These are phyloP conservation scores for Chorisops tibialis DNA, from an alignment of 2,888 invertebrate species.

Conservation along the genomic window DNA sequence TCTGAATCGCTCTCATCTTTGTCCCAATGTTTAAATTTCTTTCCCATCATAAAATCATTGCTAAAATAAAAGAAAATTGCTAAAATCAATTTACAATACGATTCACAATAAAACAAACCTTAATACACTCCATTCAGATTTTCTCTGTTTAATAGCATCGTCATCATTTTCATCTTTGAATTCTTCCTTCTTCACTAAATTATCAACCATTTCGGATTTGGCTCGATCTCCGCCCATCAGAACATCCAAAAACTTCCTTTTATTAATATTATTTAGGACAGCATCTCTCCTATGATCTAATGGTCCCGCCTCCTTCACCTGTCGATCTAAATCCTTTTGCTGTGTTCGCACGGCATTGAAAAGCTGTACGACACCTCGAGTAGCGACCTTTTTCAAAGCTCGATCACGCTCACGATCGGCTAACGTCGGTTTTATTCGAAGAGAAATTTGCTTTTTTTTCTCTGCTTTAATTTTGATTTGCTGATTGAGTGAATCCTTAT, in stretches of 20 bases:
- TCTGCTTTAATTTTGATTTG: constrained; percentile 53
- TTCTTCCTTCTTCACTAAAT: constrained; percentile 54
- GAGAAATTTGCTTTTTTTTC: constrained; percentile 53
- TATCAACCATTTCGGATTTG: constrained; percentile 55
- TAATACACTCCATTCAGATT: constrained; percentile 62
- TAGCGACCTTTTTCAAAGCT: constrained; percentile 76
- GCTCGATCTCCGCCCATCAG: constrained; percentile 65
- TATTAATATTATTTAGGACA: constrained; percentile 66
- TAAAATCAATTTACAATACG: background rate
- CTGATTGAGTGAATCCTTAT: constrained; percentile 38
- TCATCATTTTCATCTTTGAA: constrained; percentile 48
- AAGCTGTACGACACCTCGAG: constrained; percentile 87
- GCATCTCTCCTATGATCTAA: constrained; percentile 76
- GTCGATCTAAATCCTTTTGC: constrained; percentile 71
- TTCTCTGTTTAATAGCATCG: constrained; percentile 39
- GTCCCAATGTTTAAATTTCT: constrained; percentile 90
- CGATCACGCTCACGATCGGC: constrained; percentile 75
- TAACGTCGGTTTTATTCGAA: constrained; percentile 72
- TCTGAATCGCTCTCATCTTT: constrained; percentile 55
- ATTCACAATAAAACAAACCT: constrained; percentile 43
- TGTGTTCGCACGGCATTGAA: constrained; percentile 88
- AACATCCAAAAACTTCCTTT: constrained; percentile 72
- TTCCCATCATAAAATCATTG: constrained; percentile 87
- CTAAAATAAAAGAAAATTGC: constrained; percentile 45
- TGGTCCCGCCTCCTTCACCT: constrained; percentile 68